phyloP scores from a whole-genome alignment of 2,888 invertebrate species.

The Neoscelio sp. region DNA sequence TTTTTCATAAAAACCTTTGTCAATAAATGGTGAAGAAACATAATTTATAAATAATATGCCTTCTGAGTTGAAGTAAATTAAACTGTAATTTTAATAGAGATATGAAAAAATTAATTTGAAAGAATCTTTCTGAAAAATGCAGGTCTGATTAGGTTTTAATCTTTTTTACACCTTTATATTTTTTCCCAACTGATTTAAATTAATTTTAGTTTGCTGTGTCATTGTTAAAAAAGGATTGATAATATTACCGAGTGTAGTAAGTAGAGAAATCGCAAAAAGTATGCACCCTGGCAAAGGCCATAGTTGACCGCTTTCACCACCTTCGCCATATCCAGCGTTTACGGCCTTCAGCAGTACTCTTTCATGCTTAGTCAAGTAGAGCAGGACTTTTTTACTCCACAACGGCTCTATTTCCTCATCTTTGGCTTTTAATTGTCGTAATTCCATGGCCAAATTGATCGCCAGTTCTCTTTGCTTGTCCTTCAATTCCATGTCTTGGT shows the following conservation, averaged over 20 bases:
- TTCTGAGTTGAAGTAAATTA: too few relatives aligned
- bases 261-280: conserved; percentile 87
- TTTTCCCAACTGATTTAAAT: too few relatives aligned
- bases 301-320: conserved; percentile 84
- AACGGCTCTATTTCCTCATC: conserved; percentile 83
- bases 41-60: too few relatives aligned
- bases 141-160: too few relatives aligned
- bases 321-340: conserved; percentile 85
- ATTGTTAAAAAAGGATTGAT: too few relatives aligned
- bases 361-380: conserved; percentile 85
- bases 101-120: too few relatives aligned
- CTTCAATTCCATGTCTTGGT: conserved; percentile 84
- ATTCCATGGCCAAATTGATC: conserved; percentile 86
- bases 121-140: too few relatives aligned
- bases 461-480: conserved; percentile 86
- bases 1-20: too few relatives aligned
- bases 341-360: conserved; percentile 85
- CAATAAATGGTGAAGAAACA: too few relatives aligned
- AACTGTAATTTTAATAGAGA: too few relatives aligned
- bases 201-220: too few relatives aligned
- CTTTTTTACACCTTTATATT: too few relatives aligned
- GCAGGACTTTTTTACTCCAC: conserved; percentile 86
- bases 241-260: conserved; percentile 87
- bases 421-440: conserved; percentile 85
- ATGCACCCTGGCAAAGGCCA: conserved; percentile 89